Percentiles rank a stretch among this genome's conserved stretches.
Conservation (phyloP, 2,888 invertebrate species). For the Lamellibrachia columna region DNA sequence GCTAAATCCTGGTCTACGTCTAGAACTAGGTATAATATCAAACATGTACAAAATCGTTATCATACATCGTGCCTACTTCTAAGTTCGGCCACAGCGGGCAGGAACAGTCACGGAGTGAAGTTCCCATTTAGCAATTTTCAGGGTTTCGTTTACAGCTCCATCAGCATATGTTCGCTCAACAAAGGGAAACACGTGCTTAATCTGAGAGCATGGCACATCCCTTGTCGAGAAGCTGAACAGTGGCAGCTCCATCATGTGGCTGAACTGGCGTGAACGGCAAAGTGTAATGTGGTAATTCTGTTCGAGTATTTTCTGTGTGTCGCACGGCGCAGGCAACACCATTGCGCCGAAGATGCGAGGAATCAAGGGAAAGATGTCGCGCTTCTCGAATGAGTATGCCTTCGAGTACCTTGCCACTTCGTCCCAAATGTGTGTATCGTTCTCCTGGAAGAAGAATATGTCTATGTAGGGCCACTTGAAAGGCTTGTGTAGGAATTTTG, state of each 20-base stretch:
- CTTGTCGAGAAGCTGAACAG: constrained; percentile 18
- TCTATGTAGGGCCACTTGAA: constrained; percentile 53
- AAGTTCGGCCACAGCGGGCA: not conserved
- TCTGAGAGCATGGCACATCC: constrained; percentile 8
- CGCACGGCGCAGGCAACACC: not conserved
- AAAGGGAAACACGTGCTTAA: constrained; percentile 21
- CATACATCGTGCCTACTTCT: not conserved
- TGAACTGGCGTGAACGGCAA: constrained; percentile 25
- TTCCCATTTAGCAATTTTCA: constrained; percentile 3
- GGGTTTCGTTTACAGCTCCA: not conserved
- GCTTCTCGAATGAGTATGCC: constrained; percentile 29
- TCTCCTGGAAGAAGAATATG: constrained; percentile 48
- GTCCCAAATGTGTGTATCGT: constrained; percentile 46
- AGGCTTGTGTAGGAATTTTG: constrained; percentile 37
- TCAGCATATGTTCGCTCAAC: not conserved
- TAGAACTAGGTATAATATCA: not conserved
- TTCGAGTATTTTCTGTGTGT: not conserved
- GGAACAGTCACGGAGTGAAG: not conserved
- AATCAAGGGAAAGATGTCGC: constrained; percentile 36
- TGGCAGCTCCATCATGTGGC: constrained; percentile 23
- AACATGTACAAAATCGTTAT: not conserved
- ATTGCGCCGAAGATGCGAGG: constrained; percentile 34
- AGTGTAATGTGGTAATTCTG: constrained; percentile 16
- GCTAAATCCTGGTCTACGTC: too few species aligned
- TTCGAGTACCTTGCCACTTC: constrained; percentile 28